Base-by-base conservation (phyloP, 1,140 invertebrate species). In the Lethrus apterus region DNA sequence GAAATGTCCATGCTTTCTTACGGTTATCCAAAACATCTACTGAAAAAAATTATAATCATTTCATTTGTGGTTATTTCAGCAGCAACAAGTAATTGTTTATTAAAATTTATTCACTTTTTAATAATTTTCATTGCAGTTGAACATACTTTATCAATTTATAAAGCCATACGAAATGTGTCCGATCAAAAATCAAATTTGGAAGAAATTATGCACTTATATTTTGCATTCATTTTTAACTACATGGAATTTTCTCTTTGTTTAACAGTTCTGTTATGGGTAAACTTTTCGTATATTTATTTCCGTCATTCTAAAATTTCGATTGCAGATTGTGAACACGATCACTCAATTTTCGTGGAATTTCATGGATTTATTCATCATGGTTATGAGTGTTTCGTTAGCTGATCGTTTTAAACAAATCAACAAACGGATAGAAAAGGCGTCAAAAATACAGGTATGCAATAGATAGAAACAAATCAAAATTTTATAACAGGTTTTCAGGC, bases 341-440 rank as follows among this genome's bases (percentile, higher is more conserved):
- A 15, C 44, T 10, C 36, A 31, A 13, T 21, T 57, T 13, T 40
- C 34, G 33, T 53, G 48, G 50, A 38, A 50, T 1, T 44, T 52
- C 5, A 57, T 52, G 19, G 55, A 57, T 50, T 30, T 57, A 24
- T 57, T 57, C 40, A 52, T 57, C 11, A 53, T 55, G 4, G 20
- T 57, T 14, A 34, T 52, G 3, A 57, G 55, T 36, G 50, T 23
- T 2, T 20, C 44, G 1, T 30, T 57, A 14, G 52, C 55, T 17
- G 8, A 51, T 10, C 44, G 55, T 15, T 57, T 57, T 36, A 38
- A 38, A 33, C 55, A 57, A 24, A 41, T 57, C 13, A 40, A 32
- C 4, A 9, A 50, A 14, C 33, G 29, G 2, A 38, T 48, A 8
- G 15, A 40, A 7, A 40, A 32, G 8, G 20, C 30, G 9, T 30